Evolutionary conservation across 2,113 vertebrate genomes (phyloP), one percentile per base, ranked within the genome.

Genomic region (Hylia prasina): DNA sequence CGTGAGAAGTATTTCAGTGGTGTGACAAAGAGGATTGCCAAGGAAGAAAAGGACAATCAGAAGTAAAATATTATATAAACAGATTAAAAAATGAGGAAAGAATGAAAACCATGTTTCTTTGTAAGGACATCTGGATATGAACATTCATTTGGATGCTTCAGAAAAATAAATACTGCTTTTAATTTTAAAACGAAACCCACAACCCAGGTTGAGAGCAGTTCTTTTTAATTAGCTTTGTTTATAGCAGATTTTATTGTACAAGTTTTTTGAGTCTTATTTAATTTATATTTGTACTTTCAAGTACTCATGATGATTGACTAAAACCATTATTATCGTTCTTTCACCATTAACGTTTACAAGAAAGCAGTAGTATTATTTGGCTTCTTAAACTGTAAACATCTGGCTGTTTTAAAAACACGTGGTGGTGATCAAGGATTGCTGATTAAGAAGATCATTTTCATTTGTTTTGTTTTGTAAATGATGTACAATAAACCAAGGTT

Each of bases 1-100:
- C 99, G 99, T 93, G 99, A 99, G 95, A 99, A 99, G 95, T 99
- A 99, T 96, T 99, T 99, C 97, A 99, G 99, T 86, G 99, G 99
- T 58, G 96, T 99, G 60, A 99, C 98, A 86, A 99, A 99, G 97
- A 99, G 98, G 95, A 97, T 98, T 81, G 95, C 96, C 76, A 99
- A 98, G 58, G 98, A 98, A 90, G 99, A 99, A 83, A 97, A 97
- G 87, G 97, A 98, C 80, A 94, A 91, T 70, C 96, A 97, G 72
- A 98, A 98, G 69, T 97, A 94, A 97, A 97, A 82, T 92, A 72
- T 60, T 90, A 84, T 66, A 85, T 66, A 93, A 95, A 90, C 90
- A 93, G 70, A 83, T 83, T 58, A 92, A 93, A 93, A 94, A 96
- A 88, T 27, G 76, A 97, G 87, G 81, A 93, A 96, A 87, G 83